These are phyloP conservation scores for Pseudomyrmex flavicornis DNA, from an alignment of 1,140 invertebrate genomes.

Conservation along the genomic window DNA sequence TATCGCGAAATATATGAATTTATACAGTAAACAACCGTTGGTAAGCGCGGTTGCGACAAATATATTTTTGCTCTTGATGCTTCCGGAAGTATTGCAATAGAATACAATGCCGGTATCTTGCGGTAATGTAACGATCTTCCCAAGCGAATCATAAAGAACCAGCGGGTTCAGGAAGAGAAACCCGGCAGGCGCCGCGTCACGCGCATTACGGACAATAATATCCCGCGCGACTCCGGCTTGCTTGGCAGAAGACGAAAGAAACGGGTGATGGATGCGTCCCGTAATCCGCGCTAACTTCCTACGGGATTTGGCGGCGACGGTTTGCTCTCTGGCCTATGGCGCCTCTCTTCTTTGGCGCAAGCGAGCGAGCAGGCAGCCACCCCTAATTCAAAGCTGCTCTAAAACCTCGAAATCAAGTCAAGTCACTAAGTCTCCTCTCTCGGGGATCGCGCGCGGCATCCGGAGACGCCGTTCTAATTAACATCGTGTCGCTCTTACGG, in stretches of 20 bases:
- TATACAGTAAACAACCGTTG: constrained; percentile 1
- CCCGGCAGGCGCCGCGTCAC: not conserved
- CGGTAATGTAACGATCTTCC: constrained; percentile 17
- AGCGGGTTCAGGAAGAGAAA: constrained; percentile 6
- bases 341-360: constrained; percentile 22
- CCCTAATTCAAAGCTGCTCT: constrained; percentile 76
- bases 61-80: constrained; percentile 6
- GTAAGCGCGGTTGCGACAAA: not conserved
- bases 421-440: constrained; percentile 76
- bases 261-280: constrained; percentile 79
- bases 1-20: constrained; percentile 11
- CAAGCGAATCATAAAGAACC: not conserved
- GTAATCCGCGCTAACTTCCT: constrained; percentile 81
- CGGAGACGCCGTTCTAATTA: constrained; percentile 79
- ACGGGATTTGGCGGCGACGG: constrained; percentile 75
- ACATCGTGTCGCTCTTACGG: constrained; percentile 78
- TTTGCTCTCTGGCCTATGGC: constrained; percentile 47
- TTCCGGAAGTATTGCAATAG: constrained; percentile 8
- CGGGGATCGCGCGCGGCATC: constrained; percentile 53
- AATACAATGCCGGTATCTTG: constrained; percentile 6
- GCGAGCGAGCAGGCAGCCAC: constrained; percentile 57
- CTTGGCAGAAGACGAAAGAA: constrained; percentile 69
- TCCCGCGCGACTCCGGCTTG: constrained; percentile 28
- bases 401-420: constrained; percentile 82
- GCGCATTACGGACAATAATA: constrained; percentile 64